Evolutionary conservation across 2,113 vertebrate species (phyloP).

Genomic region (Falcunculus frontatus): DNA sequence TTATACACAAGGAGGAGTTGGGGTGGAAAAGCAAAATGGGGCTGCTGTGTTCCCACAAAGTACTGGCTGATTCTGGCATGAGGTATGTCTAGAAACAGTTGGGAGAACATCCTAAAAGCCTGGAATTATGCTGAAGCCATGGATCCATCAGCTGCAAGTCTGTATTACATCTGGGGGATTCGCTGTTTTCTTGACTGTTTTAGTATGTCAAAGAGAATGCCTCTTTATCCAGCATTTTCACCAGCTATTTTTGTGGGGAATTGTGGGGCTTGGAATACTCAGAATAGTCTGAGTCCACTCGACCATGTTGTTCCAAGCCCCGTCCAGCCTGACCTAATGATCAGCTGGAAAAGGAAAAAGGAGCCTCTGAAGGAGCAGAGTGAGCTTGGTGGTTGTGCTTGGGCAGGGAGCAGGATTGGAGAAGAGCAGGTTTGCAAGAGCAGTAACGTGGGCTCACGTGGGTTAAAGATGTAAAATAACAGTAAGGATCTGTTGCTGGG

Average conservation of each 20-base stretch:
- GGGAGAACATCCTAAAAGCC: neutral
- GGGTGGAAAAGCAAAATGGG: neutral
- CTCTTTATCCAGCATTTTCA: neutral
- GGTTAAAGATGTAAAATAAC: neutral
- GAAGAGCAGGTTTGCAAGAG: accelerated
- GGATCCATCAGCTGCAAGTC: neutral
- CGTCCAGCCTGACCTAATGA: neutral
- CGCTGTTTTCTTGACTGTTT: neutral
- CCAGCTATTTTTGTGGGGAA: neutral
- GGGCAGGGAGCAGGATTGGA: neutral
- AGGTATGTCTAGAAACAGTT: neutral
- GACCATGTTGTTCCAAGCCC: neutral
- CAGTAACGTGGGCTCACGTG: accelerated
- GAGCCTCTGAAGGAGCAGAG: neutral
- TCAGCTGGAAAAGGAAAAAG: neutral
- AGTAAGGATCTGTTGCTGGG: neutral
- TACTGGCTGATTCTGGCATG: neutral
- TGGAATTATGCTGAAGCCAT: neutral
- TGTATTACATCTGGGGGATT: neutral
- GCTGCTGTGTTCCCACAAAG: neutral
- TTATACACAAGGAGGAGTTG: neutral
- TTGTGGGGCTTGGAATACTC: neutral
- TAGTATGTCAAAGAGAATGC: neutral
- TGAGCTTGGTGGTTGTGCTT: neutral
- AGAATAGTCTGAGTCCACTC: neutral